Conservation (phyloP, 2,113 vertebrate species). For the Tichodroma muraria region DNA sequence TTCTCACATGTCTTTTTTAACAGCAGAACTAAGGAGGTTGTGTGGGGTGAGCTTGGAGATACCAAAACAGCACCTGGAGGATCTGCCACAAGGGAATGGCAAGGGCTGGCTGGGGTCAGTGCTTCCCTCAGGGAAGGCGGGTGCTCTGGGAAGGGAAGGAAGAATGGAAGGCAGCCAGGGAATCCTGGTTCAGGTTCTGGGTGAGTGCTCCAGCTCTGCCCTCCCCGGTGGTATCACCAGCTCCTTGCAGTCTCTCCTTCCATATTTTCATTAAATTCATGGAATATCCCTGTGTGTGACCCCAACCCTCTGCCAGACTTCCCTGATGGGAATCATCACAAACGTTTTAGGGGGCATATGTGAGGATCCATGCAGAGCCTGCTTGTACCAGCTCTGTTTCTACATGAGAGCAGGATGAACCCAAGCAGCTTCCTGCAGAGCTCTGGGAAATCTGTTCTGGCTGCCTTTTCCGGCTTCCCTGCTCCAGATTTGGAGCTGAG, state of each 20-base stretch:
- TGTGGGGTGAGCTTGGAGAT: background rate
- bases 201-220: background rate
- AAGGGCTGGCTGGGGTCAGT: background rate
- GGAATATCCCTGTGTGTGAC: background rate
- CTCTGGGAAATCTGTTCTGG: background rate
- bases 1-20: background rate
- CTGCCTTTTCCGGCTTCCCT: background rate
- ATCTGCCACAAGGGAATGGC: background rate
- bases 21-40: background rate
- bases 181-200: background rate
- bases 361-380: background rate
- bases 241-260: background rate
- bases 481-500: background rate
- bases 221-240: fast-evolving
- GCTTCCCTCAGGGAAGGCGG: background rate
- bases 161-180: background rate
- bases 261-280: background rate
- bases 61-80: background rate
- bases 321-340: background rate
- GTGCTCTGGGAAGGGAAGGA: background rate
- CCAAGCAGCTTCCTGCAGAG: background rate
- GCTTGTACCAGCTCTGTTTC: background rate
- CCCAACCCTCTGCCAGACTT: background rate
- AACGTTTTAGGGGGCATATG: background rate
- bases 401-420: background rate